Evolutionary conservation across 2,113 vertebrate species (phyloP), one percentile per base, ranked within the genome.

Genomic region (Sander lucioperca): DNA sequence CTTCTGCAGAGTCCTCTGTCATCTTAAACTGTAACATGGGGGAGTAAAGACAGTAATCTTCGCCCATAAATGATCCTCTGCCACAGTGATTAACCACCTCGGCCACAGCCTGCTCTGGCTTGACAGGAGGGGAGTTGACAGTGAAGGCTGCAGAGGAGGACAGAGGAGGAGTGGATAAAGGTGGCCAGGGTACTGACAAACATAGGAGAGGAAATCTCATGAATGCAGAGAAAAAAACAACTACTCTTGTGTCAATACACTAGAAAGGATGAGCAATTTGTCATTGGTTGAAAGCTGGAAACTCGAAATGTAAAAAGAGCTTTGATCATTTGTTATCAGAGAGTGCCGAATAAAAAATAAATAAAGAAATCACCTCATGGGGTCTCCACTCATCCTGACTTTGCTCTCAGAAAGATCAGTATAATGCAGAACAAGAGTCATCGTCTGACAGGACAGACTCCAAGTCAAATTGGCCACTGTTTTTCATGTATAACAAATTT

Each of bases 1-100:
- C 30, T 47, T 27, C 18, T 51, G 51, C 59, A 62, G 36, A 66
- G 21, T 43, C 70, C 1, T 51, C 53, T 58, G 61, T 68, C 68
- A 51, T 58, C 48, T 64, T 25, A 33, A 74, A 14, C 39, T 48
- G 50, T 3, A 48, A 58, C 14, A 77, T 12, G 33, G 56, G 16
- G 73, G 76, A 78, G 45, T 69, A 63, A 61, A 62, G 73, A 80
- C 51, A 59, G 57, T 64, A 68, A 82, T 59, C 65, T 64, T 13
- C 64, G 45, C 79, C 83, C 84, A 83, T 48, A 69, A 86, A 84
- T 63, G 57, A 89, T 86, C 59, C 72, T 80, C 87, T 84, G 65
- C 45, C 51, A 77, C 57, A 74, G 84, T 73, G 72, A 73, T 72
- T 27, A 74, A 69, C 16, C 79, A 36, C 21, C 11, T 51, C 10